Base-by-base conservation (phyloP, 2,888 invertebrate species). In the Coleophora deauratella region DNA sequence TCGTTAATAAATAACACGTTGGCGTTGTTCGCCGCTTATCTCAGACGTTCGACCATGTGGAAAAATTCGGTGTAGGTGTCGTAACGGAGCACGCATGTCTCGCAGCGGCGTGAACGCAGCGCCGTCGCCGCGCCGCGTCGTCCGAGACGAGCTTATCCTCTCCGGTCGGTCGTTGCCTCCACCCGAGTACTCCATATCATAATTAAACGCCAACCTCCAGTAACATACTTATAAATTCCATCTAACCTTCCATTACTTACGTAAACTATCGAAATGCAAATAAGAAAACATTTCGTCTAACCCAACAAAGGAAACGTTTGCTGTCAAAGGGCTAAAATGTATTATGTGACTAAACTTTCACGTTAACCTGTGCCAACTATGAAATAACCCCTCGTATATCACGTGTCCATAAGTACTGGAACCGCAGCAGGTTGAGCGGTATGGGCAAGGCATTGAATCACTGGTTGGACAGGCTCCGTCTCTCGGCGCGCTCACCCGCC, bases 1-100 rank as follows among this genome's bases (percentile, higher is more conserved):
- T 85, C 85, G 85, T 84, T 85, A 82, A 85, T 85, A 84, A 84
- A 85, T 82, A 82, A 82, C 81, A 84, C 80, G 82, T 80, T 68
- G 79, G 74, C 78, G 76, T 82, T 77, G 75, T 62, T 70, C 68
- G 72, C 72, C 66, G 80, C 81, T 84, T 82, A 84, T 84, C 85
- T 82, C 56, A 50, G 72, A 72, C 81, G 82, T 71, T 72, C 81
- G 80, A 76, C 77, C 85, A 84, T 82, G 85, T 82, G 82, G 82
- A 84, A 85, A 80, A 80, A 82, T 81, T 84, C 73, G 81, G 82
- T 80, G 84, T 84, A 80, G 81, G 79, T 84, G 82, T 84, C 82
- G 84, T 76, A 84, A 85, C 81, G 73, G 72, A 75, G 77, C 80
- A 74, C 70, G 80, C 81, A 78, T 70, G 80, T 79, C 80, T 66